Percentiles rank a stretch among this genome's conserved stretches.
phyloP scores from a whole-genome alignment of 2,113 vertebrate species.

The Bufo bufo region DNA sequence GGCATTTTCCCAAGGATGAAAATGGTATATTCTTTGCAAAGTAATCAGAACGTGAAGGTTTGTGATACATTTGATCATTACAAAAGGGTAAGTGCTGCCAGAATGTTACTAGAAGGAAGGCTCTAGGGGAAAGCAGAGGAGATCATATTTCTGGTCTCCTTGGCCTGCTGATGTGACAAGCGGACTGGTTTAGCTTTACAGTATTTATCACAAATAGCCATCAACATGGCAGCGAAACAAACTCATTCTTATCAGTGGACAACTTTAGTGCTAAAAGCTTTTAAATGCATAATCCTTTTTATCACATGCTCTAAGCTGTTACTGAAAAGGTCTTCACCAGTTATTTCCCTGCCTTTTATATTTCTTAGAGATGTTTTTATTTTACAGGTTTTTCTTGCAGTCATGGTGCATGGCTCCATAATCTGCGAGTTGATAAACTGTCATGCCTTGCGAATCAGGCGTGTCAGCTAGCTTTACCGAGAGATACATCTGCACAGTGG shows the following conservation, averaged over 20 bases:
- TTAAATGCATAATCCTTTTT: conserved; percentile 36
- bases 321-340: background rate
- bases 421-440: conserved; percentile 40
- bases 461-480: conserved; percentile 34
- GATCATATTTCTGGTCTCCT: conserved; percentile 52
- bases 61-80: conserved; percentile 53
- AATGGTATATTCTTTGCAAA: conserved; percentile 45
- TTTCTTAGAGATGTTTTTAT: background rate
- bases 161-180: conserved; percentile 43
- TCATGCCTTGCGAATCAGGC: conserved; percentile 44
- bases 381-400: conserved; percentile 37
- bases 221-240: conserved; percentile 17
- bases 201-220: conserved; percentile 49
- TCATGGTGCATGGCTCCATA: conserved; percentile 35
- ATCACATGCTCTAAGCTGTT: conserved; percentile 14
- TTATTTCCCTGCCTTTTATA: conserved; percentile 6
- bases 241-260: conserved; percentile 33
- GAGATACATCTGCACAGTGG: conserved; percentile 41
- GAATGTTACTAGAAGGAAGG: conserved; percentile 40
- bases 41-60: conserved; percentile 44
- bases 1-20: conserved; percentile 44
- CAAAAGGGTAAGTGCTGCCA: conserved; percentile 40
- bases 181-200: conserved; percentile 12
- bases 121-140: background rate
- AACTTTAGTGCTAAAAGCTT: conserved; percentile 46